A percentile compares a stretch with the other conserved stretches of the same genome.
phyloP scores from a whole-genome alignment of 2,888 invertebrate genomes.

The Argyresthia goedartella region DNA sequence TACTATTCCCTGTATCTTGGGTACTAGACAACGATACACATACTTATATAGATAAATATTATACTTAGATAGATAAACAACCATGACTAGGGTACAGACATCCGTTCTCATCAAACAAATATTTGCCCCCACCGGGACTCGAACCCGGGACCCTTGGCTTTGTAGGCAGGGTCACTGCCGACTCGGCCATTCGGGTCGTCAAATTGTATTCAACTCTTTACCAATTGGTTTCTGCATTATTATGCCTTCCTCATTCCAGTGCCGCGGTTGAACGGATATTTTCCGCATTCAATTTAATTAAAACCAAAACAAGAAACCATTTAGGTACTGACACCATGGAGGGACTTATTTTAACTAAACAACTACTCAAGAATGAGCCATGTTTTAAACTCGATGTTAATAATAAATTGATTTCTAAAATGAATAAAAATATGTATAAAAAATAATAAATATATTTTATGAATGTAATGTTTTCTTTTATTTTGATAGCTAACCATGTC shows the following conservation, averaged over 20 bases:
- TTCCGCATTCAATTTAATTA: background rate
- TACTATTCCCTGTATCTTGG: no score
- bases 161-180: no score
- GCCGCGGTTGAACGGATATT: background rate
- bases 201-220: background rate
- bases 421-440: background rate
- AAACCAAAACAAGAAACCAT: slow-evolving; percentile 1
- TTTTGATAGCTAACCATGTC: no score
- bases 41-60: no score
- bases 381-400: background rate
- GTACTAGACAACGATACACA: no score
- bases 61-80: no score
- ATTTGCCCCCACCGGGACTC: no score
- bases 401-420: background rate
- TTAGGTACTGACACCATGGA: background rate
- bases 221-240: background rate
- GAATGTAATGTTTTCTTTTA: no score
- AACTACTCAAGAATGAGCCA: background rate
- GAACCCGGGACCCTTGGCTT: no score
- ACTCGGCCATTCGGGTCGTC: no score
- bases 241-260: slow-evolving; percentile 1
- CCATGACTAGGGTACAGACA: no score
- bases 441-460: background rate
- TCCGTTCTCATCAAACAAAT: no score
- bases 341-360: background rate